Evolutionary conservation across 2,797 vertebrate genomes (phyloP).

Genomic region (Clarias platycephalus): DNA sequence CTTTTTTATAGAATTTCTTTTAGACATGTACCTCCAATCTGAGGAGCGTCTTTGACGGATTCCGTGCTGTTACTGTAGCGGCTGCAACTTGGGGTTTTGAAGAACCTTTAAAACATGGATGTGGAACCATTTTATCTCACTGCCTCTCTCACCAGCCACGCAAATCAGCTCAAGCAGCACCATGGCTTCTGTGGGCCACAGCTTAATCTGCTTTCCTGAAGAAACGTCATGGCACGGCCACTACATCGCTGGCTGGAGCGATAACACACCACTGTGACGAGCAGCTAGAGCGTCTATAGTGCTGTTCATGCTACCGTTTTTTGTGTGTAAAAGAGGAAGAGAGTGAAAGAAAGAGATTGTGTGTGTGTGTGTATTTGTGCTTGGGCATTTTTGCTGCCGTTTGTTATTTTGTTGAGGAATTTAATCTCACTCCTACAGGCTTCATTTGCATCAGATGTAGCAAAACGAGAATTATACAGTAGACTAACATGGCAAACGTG

Average conservation of each 20-base stretch:
- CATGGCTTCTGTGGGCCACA: conserved; percentile 66
- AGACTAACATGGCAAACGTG: conserved; percentile 47
- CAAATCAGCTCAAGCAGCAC: conserved; percentile 69
- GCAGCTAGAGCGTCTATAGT: conserved; percentile 45
- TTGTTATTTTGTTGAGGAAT: conserved; percentile 41
- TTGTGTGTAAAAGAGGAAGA: conserved; percentile 35
- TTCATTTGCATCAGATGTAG: conserved; percentile 53
- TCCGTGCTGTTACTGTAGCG: conserved; percentile 47
- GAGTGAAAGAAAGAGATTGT: background rate
- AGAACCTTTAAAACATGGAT: conserved; percentile 61
- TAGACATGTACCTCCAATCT: background rate
- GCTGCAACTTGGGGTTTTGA: conserved; percentile 60
- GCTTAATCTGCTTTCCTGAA: conserved; percentile 75
- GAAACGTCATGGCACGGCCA: conserved; percentile 67
- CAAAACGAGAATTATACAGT: conserved; percentile 39
- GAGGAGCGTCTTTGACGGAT: too few species aligned
- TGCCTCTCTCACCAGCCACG: conserved; percentile 67
- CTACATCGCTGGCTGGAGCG: conserved; percentile 71
- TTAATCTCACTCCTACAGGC: conserved; percentile 48
- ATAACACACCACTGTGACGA: conserved; percentile 68
- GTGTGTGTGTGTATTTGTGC: background rate
- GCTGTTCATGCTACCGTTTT: conserved; percentile 59
- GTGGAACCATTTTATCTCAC: conserved; percentile 76
- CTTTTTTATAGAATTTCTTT: background rate
- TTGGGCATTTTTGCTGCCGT: conserved; percentile 11